These are phyloP conservation scores for Propithecus perrieri DNA, from an alignment of 2,797 vertebrate genomes.

Conservation along the genomic window DNA sequence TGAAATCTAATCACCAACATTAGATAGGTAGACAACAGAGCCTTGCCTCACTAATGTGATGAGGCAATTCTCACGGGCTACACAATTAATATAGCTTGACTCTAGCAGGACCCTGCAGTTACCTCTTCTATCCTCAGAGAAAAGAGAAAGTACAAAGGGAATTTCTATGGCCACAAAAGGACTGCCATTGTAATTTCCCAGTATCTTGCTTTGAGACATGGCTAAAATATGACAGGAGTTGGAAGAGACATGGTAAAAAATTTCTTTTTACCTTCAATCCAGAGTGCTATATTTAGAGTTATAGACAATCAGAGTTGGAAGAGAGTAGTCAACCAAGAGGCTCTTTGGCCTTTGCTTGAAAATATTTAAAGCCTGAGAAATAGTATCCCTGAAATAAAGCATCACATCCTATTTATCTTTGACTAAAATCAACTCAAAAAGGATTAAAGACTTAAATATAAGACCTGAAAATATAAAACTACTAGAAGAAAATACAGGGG, in stretches of 20 bases:
- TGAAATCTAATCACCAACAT: neutral
- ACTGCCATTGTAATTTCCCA: neutral
- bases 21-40: neutral
- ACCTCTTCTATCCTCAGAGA: neutral
- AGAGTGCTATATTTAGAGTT: slow-evolving; percentile 30
- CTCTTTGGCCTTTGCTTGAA: neutral
- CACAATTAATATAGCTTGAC: neutral
- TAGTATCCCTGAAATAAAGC: neutral
- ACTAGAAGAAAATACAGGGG: neutral
- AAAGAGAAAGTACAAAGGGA: neutral
- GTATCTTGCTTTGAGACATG: neutral
- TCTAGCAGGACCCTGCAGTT: neutral
- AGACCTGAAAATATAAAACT: neutral
- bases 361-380: slow-evolving; percentile 23
- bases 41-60: neutral
- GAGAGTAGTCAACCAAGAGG: neutral
- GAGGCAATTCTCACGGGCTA: neutral
- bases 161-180: neutral
- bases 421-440: neutral
- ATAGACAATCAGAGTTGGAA: neutral
- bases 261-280: neutral
- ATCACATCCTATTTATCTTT: neutral
- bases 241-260: neutral
- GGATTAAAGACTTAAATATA: neutral
- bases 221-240: neutral